These are phyloP conservation scores for Tipula helvola DNA, from an alignment of 2,888 invertebrate species.

Conservation along the genomic window DNA sequence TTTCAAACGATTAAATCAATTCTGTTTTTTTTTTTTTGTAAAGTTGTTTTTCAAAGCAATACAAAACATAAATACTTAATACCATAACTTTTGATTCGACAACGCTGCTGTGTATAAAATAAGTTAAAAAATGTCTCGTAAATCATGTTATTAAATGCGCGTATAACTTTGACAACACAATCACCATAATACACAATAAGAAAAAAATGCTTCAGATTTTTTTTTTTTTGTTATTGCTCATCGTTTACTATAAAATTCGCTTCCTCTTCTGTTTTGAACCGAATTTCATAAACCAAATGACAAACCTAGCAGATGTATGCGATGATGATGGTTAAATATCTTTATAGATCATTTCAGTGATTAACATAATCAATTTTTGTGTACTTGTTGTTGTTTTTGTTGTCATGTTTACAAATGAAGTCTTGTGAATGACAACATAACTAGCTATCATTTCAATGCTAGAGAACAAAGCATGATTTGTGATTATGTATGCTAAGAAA, in stretches of 20 bases:
- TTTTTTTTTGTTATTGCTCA: neutral
- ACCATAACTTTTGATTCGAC: neutral
- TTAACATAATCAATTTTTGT: neutral
- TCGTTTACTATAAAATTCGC: neutral
- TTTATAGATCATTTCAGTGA: neutral
- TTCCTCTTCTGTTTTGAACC: neutral
- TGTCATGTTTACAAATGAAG: neutral
- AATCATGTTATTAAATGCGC: neutral
- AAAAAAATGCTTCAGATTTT: neutral
- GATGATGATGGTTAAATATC: neutral
- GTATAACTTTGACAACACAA: neutral
- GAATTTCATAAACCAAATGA: neutral
- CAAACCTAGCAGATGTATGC: neutral
- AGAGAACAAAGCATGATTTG: neutral
- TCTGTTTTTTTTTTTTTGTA: neutral
- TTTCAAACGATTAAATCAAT: neutral
- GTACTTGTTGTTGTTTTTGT: neutral
- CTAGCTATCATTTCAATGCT: neutral
- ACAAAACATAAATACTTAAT: neutral
- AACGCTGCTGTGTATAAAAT: neutral
- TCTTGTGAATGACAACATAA: neutral
- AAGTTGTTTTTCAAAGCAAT: neutral
- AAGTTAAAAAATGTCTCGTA: neutral
- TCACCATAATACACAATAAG: neutral
- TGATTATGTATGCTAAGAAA: neutral